Base-by-base conservation (phyloP, 2,113 vertebrate genomes). In the Mesoclemmys tuberculata region DNA sequence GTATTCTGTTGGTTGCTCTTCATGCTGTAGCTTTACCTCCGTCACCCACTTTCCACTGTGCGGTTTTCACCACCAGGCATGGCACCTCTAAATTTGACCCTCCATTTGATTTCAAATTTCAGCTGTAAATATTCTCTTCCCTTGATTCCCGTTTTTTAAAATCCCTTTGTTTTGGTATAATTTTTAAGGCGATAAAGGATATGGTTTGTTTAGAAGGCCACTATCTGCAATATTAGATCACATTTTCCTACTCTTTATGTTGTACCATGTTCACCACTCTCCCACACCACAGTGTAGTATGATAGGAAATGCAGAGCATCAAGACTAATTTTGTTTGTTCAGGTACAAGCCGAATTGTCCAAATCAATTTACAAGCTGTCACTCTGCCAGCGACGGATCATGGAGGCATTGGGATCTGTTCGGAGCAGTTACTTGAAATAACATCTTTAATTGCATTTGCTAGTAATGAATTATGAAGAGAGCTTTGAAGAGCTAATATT, bases 301-400 rank as follows among this genome's bases (percentile, higher is more conserved):
- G 1, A 48, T 41, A 41, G 58, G 83, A 21, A 64, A 77, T 0
- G 2, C 80, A 83, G 85, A 68, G 49, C 55, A 31, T 1, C 2
- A 75, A 1, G 1, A 61, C 64, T 58, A 82, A 88, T 92, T 52
- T 31, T 52, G 9, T 90, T 78, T 56, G 24, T 80, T 95, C 82
- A 90, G 82, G 86, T 87, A 88, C 61, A 44, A 87, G 90, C 52
- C 9, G 75, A 89, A 80, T 84, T 80, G 92, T 71, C 85, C n/a
- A 85, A 95, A 89, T 78, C 51, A 49, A 93, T 78, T 19, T 75
- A 46, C 31, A 54, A 10, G 11, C 80, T 29, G 16, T 85, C 24
- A 49, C 68, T 96, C 58, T 78, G 82, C 64, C 87, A 84, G 81
- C 27, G 13, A 13, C 29, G 2, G 3, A 6, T 18, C 18, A 16